These are phyloP conservation scores for Hirtodrosophila histrioides DNA, from an alignment of 2,888 invertebrate species.

Conservation along the genomic window DNA sequence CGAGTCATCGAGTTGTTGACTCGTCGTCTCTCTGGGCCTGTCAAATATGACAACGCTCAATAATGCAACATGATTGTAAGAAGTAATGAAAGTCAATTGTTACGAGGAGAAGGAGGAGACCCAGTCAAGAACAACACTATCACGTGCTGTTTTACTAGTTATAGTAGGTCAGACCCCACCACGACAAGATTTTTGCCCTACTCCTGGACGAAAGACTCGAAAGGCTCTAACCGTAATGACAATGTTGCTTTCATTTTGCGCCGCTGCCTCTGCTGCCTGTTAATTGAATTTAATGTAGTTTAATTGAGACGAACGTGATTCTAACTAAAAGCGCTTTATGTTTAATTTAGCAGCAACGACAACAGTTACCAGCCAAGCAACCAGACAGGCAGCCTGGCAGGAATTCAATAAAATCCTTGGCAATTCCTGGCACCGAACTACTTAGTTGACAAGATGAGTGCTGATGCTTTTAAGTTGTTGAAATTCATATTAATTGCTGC, in stretches of 20 bases:
- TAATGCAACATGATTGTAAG: conserved; percentile 77
- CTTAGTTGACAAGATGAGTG: conserved; percentile 52
- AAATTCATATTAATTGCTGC: conserved; percentile 72
- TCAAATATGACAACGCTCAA: conserved; percentile 78
- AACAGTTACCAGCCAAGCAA: conserved; percentile 11
- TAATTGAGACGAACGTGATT: conserved; percentile 81
- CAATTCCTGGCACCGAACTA: conserved; percentile 16
- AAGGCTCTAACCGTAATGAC: conserved; percentile 64
- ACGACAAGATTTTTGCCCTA: conserved; percentile 9
- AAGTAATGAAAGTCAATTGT: conserved; percentile 78
- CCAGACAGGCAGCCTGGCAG: conserved; percentile 14
- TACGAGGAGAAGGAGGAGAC: conserved; percentile 32
- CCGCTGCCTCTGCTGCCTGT: conserved; percentile 46
- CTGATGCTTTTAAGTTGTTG: conserved; percentile 67
- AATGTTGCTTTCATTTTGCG: conserved; percentile 70
- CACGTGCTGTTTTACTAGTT: conserved; percentile 30
- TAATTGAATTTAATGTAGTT: conserved; percentile 81
- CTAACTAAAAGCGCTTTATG: conserved; percentile 78
- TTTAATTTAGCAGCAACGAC: conserved; percentile 72
- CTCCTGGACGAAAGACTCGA: conserved; percentile 10
- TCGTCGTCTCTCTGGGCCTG: conserved; percentile 50
- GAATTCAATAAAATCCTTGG: conserved; percentile 6
- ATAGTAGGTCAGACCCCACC: conserved; percentile 33
- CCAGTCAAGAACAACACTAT: conserved; percentile 16
- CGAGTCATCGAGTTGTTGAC: conserved; percentile 37